Base-by-base conservation (phyloP, 2,888 invertebrate species). In the Thysanoteuthis rhombus region DNA sequence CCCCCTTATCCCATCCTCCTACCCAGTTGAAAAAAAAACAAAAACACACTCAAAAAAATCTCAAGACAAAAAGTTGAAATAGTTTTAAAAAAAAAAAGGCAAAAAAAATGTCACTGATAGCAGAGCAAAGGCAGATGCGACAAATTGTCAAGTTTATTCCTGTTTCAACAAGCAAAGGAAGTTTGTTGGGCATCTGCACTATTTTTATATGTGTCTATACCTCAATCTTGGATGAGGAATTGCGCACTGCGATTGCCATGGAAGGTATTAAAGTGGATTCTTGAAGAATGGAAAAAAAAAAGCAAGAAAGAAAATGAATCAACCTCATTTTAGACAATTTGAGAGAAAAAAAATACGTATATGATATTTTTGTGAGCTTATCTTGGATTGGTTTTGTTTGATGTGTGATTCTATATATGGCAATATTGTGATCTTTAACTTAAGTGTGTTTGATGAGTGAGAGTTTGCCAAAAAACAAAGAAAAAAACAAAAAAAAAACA, bases 381-480 rank as follows among this genome's bases (percentile, higher is more conserved):
- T 94, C 93, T 94, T 93, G 94, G 93, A 93, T 93, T 93, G 93
- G 93, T 94, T 93, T 90, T 94, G 93, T 93, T 93, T 94, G 94
- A 93, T 93, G 93, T 94, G 93, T 94, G 93, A 91, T 94, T 92
- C 90, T 94, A 93, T 94, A 94, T 94, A 94, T 94, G 94, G 94
- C 94, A 94, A 94, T 94, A 94, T 94, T 94, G 94, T 94, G 94
- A 94, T 94, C 93, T 94, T 93, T 93, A 93, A 94, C 93, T 93
- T 94, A 93, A 93, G 94, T 94, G 94, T 94, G 93, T 93, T 93
- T 94, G 93, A 93, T 92, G 94, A 90, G 94, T 94, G 94, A 93
- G 94, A 94, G 93, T 93, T 93, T 94, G 45, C 47, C 93, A 45
- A 93, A 47, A 39, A 45, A 40, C 19, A 19, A 92, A 45, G 45